These are phyloP conservation scores for Hydractinia symbiolongicarpus DNA, from an alignment of 30 jellyfish, hydroid and myxozoan species.

Conservation along the genomic window DNA sequence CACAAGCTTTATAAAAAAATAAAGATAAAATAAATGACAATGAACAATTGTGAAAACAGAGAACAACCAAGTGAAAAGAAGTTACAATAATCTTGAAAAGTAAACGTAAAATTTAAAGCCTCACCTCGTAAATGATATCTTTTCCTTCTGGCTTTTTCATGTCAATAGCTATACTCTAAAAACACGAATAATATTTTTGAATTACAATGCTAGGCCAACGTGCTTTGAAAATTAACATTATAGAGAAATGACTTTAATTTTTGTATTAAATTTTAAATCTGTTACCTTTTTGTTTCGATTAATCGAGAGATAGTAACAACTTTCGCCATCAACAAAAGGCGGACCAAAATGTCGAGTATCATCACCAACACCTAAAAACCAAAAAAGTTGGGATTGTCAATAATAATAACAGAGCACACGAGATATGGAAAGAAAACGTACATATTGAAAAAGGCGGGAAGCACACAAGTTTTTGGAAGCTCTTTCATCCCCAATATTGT, in stretches of 20 bases:
- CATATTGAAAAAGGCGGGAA: too few relatives aligned
- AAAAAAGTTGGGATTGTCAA: background rate
- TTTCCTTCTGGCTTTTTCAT: slow-evolving; percentile 55
- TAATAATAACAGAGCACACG: too few relatives aligned
- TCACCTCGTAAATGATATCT: slow-evolving; percentile 29
- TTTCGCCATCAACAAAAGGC: slow-evolving; percentile 83
- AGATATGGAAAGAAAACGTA: too few relatives aligned
- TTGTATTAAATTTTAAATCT: background rate
- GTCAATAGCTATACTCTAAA: slow-evolving; percentile 53
- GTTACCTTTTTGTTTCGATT: slow-evolving; percentile 85
- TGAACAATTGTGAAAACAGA: too few relatives aligned
- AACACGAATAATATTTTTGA: background rate
- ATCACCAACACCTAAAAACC: slow-evolving; percentile 58
- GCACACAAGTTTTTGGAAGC: too few relatives aligned
- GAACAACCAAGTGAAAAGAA: too few relatives aligned
- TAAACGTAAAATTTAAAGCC: background rate
- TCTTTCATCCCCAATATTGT: too few relatives aligned
- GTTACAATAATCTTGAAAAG: too few relatives aligned
- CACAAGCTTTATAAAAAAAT: slow-evolving; percentile 43
- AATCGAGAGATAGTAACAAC: slow-evolving; percentile 78
- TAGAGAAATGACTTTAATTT: background rate
- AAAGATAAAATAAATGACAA: background rate
- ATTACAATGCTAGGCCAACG: too few relatives aligned
- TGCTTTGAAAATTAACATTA: background rate
- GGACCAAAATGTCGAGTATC: slow-evolving; percentile 93